phyloP scores from a whole-genome alignment of 2,113 vertebrate species.

The Tachycineta bicolor region DNA sequence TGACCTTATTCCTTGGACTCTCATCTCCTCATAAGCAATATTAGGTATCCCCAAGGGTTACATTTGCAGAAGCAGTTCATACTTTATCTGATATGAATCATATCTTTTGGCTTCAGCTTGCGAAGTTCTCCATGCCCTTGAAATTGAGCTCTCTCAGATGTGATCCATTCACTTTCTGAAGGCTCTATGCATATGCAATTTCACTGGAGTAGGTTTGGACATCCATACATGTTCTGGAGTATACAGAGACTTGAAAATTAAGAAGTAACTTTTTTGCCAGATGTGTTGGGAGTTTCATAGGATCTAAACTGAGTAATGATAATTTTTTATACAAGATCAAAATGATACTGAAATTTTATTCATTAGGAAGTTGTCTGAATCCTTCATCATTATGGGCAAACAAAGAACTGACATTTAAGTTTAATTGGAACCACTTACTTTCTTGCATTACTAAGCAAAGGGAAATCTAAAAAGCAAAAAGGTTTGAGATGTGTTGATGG shows the following conservation, averaged over 20 bases:
- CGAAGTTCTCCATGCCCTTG: neutral
- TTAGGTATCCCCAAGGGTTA: neutral
- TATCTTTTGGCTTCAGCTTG: constrained; percentile 1
- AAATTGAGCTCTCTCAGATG: neutral
- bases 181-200: neutral
- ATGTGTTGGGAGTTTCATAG: neutral
- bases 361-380: neutral
- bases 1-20: constrained; percentile 6
- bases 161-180: neutral
- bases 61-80: constrained; percentile 33
- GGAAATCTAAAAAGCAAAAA: neutral
- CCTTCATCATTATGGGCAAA: neutral
- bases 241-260: neutral
- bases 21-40: neutral
- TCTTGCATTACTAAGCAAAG: neutral
- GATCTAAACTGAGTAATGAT: neutral
- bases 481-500: neutral
- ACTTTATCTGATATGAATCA: neutral
- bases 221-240: neutral
- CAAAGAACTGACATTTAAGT: neutral
- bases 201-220: neutral
- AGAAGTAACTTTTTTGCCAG: neutral
- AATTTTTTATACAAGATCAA: neutral
- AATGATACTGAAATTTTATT: neutral
- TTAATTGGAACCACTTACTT: neutral